Evolutionary conservation across 2,888 invertebrate species (phyloP).

Genomic region (Hydrotaea diabolus): DNA sequence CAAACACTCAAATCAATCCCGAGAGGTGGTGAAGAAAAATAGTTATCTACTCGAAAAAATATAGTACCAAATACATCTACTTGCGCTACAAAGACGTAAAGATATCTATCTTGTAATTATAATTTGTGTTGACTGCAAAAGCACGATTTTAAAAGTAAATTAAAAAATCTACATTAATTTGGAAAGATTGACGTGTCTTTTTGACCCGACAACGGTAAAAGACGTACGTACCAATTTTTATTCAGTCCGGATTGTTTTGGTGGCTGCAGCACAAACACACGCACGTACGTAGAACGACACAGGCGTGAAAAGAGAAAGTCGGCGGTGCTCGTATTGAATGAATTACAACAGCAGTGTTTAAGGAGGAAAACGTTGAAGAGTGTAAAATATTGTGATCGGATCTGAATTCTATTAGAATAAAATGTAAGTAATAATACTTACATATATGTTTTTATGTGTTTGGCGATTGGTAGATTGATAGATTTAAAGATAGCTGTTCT

Average conservation of each 20-base stretch:
- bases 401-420: no score
- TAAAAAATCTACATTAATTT: background rate
- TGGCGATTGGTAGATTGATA: no score
- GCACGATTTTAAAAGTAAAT: background rate
- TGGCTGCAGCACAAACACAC: background rate
- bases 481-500: no score
- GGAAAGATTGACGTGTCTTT: conserved; percentile 23
- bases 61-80: background rate
- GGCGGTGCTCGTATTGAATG: background rate
- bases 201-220: background rate
- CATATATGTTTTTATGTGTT: no score
- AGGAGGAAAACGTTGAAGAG: background rate
- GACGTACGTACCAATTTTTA: background rate
- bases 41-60: background rate
- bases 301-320: conserved; percentile 36
- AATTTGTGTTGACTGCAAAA: background rate
- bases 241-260: background rate
- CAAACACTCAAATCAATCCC: conserved; percentile 29
- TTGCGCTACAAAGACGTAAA: background rate
- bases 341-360: background rate
- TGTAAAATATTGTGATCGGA: no score
- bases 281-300: background rate
- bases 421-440: no score
- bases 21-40: background rate
- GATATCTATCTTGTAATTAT: background rate